Evolutionary conservation across 2,113 vertebrate species (phyloP).

Genomic region (Clarias gariepinus): DNA sequence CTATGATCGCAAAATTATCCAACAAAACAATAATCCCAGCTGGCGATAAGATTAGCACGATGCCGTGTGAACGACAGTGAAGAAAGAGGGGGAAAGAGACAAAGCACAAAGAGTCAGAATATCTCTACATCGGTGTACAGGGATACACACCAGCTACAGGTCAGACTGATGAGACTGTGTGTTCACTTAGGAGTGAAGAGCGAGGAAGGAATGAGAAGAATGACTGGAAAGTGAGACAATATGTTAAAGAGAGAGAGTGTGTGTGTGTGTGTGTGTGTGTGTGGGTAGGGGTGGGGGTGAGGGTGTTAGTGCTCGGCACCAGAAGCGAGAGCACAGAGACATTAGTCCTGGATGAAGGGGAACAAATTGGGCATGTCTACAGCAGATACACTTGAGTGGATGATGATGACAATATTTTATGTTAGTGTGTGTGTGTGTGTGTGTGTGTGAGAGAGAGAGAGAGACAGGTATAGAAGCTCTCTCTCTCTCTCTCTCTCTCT

Average conservation of each 20-base stretch:
- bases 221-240: not conserved
- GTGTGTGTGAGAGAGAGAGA: conserved; percentile 9
- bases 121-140: not conserved
- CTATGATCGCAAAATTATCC: not conserved
- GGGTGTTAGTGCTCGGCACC: conserved; percentile 56
- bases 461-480: not conserved
- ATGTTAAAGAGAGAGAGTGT: not conserved
- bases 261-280: not conserved
- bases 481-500: conserved; percentile 34
- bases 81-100: not conserved
- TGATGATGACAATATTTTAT: conserved; percentile 43
- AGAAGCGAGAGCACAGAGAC: conserved; percentile 59
- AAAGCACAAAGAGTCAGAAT: not conserved
- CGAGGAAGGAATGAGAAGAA: not conserved
- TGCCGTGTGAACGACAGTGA: too few species aligned
- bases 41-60: too few species aligned
- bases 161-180: not conserved
- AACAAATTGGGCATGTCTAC: conserved; percentile 76
- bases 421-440: conserved; percentile 23
- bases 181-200: not conserved
- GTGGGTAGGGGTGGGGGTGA: too few species aligned
- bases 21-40: not conserved
- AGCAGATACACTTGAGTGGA: conserved; percentile 65
- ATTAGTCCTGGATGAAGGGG: conserved; percentile 76
- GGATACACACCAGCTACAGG: not conserved